Percentiles rank a stretch among this genome's conserved stretches.
Conservation (phyloP, 2,113 vertebrate genomes). For the Cyphomyrus discorhynchus region DNA sequence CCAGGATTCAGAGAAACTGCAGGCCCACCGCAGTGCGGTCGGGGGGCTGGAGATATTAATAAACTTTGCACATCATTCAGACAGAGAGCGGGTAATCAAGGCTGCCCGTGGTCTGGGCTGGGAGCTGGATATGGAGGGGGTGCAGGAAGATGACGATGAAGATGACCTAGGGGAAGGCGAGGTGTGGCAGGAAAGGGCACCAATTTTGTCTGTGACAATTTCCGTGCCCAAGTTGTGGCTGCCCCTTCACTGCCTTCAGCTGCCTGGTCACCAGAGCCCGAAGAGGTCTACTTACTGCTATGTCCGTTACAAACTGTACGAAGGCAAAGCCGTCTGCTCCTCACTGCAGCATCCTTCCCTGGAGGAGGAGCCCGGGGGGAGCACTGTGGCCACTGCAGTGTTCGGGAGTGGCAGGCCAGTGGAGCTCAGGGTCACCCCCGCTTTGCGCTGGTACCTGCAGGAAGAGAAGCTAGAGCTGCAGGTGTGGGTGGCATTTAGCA, state of each 20-base stretch:
- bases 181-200: not conserved
- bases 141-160: conserved; percentile 20
- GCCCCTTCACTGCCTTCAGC: conserved; percentile 69
- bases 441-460: conserved; percentile 80
- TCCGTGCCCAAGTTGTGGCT: conserved; percentile 76
- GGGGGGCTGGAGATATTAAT: conserved; percentile 82
- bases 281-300: conserved; percentile 74
- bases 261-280: conserved; percentile 62
- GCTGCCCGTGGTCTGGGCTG: conserved; percentile 71
- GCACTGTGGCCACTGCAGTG: conserved; percentile 52
- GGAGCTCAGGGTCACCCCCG: conserved; percentile 61
- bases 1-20: conserved; percentile 39
- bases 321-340: conserved; percentile 70
- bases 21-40: conserved; percentile 48
- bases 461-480: conserved; percentile 88
- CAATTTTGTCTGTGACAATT: conserved; percentile 53
- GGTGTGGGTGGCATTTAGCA: conserved; percentile 81
- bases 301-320: conserved; percentile 80
- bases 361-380: conserved; percentile 33
- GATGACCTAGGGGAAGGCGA: conserved; percentile 30
- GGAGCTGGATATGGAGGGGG: conserved; percentile 43
- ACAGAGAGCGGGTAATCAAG: conserved; percentile 73
- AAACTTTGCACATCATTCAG: conserved; percentile 67
- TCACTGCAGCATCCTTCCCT: conserved; percentile 63
- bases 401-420: conserved; percentile 64